A percentile compares a stretch with the other conserved stretches of the same genome.
Evolutionary conservation across 2,888 invertebrate genomes (phyloP).

Genomic region (Synergus japonicus): DNA sequence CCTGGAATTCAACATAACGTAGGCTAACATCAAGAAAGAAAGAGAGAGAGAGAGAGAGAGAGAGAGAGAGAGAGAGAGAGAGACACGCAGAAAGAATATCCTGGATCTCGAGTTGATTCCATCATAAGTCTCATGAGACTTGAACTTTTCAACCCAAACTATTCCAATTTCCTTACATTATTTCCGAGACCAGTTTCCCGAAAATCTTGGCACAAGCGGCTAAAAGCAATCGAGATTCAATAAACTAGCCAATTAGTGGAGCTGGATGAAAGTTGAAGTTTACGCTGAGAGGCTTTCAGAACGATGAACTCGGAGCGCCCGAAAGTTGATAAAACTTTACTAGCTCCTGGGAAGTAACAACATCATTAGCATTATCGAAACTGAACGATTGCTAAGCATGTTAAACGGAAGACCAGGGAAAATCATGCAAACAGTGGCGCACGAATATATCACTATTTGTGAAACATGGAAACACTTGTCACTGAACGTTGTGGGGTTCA

Average conservation of each 20-base stretch:
- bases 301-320: conserved; percentile 22
- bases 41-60: no score
- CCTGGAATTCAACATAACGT: not conserved
- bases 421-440: not conserved
- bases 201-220: not conserved
- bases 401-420: not conserved
- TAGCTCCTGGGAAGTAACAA: not conserved
- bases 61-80: no score
- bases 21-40: not conserved
- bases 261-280: conserved; percentile 55
- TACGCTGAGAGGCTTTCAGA: conserved; percentile 26
- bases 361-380: conserved; percentile 34
- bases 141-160: not conserved
- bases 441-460: conserved; percentile 11
- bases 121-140: not conserved
- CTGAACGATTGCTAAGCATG: not conserved
- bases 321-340: conserved; percentile 28
- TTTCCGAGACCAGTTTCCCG: conserved; percentile 12
- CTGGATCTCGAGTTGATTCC: not conserved
- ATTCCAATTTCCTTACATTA: not conserved
- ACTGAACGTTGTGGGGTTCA: not conserved
- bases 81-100: not conserved
- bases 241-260: conserved; percentile 62
- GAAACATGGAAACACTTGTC: conserved; percentile 7
- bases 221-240: conserved; percentile 50